These are phyloP conservation scores for Mustelus asterias DNA, from an alignment of 2,113 vertebrate species.

Conservation along the genomic window DNA sequence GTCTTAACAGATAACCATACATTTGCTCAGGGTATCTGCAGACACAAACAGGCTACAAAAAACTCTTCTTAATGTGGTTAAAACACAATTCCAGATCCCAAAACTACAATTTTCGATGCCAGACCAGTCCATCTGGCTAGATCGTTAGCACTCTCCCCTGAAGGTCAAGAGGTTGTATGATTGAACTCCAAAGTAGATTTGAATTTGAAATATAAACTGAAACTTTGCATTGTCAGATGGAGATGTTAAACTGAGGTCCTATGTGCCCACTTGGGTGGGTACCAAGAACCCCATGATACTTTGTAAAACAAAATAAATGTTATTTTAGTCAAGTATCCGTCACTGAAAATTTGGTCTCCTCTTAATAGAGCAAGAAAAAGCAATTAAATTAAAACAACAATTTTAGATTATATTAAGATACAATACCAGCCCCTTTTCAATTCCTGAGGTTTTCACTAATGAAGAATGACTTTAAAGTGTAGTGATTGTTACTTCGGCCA, in stretches of 20 bases:
- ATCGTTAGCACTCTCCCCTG: background rate
- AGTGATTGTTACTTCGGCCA: background rate
- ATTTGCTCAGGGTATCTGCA: background rate
- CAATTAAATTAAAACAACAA: background rate
- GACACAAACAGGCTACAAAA: background rate
- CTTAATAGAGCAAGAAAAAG: background rate
- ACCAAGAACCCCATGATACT: background rate
- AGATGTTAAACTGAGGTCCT: background rate
- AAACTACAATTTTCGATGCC: background rate
- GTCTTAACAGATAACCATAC: background rate
- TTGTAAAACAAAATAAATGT: background rate
- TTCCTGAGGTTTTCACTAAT: background rate
- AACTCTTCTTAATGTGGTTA: background rate
- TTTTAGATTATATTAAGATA: background rate
- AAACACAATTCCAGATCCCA: background rate
- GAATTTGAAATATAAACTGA: background rate
- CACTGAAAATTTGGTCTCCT: background rate
- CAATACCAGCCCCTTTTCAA: background rate
- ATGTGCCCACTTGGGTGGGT: background rate
- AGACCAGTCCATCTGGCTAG: background rate
- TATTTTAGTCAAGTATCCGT: background rate
- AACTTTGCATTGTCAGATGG: background rate
- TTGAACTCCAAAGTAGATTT: background rate
- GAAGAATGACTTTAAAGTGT: background rate
- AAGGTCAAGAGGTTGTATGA: background rate